Evolutionary conservation across 2,113 vertebrate genomes (phyloP).

Genomic region (Columba livia): DNA sequence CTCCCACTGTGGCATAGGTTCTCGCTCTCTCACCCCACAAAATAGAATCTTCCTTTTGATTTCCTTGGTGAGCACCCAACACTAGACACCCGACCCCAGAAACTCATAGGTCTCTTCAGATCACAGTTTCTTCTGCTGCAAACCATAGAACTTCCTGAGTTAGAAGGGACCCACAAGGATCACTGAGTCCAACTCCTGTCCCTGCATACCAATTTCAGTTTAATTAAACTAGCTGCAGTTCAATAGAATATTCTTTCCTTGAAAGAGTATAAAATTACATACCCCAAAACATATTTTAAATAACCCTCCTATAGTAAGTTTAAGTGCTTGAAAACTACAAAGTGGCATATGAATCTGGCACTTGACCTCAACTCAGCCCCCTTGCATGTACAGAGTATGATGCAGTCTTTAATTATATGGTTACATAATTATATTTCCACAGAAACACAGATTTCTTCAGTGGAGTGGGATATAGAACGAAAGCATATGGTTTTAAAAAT

Average conservation of each 20-base stretch:
- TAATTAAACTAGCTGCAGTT: background rate
- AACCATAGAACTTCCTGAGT: background rate
- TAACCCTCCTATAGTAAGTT: background rate
- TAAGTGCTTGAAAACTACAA: constrained; percentile 14
- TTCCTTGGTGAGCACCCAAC: background rate
- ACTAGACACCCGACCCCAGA: background rate
- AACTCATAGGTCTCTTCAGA: background rate
- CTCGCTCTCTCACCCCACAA: background rate
- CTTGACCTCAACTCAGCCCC: constrained; percentile 29
- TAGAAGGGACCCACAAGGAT: too few species aligned
- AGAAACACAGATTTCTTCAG: constrained; percentile 52
- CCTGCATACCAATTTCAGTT: background rate
- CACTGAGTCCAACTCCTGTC: too few species aligned
- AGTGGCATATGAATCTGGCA: constrained; percentile 19
- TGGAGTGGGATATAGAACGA: constrained; percentile 45
- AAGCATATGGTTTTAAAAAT: constrained; percentile 70
- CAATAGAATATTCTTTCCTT: background rate
- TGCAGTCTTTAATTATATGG: constrained; percentile 51
- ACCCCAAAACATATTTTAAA: background rate
- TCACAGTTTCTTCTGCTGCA: background rate
- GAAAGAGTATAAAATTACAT: background rate
- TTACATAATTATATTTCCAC: constrained; percentile 61
- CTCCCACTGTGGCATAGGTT: background rate
- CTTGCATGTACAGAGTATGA: background rate
- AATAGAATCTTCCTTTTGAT: background rate